phyloP scores from a whole-genome alignment of 2,888 invertebrate species.

The Polia nebulosa region DNA sequence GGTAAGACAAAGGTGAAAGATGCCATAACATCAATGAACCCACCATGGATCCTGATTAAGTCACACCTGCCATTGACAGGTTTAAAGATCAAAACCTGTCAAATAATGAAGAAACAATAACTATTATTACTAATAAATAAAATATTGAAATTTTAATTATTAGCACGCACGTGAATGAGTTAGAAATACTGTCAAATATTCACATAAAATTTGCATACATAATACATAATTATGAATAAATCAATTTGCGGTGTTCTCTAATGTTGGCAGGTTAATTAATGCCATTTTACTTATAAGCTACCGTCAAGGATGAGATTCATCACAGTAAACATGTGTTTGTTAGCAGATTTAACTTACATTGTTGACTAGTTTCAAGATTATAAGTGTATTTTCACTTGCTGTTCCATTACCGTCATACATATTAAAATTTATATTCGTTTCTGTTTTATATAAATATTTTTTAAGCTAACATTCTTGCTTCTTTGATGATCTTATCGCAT shows the following conservation, averaged over 20 bases:
- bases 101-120: slow-evolving; percentile 13
- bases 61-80: slow-evolving; percentile 1
- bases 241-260: slow-evolving; percentile 58
- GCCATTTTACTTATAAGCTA: slow-evolving; percentile 44
- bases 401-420: no score
- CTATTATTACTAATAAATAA: background rate
- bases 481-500: background rate
- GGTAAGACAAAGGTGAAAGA: slow-evolving; percentile 13
- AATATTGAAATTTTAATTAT: no score
- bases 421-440: no score
- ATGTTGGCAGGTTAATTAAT: slow-evolving; percentile 48
- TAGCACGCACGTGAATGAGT: no score
- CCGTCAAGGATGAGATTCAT: slow-evolving; percentile 44
- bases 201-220: slow-evolving; percentile 48
- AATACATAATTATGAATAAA: slow-evolving; percentile 44
- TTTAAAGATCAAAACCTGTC: slow-evolving; percentile 16
- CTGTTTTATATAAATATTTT: background rate
- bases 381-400: background rate
- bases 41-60: background rate
- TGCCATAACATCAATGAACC: slow-evolving; percentile 1
- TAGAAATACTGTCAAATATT: slow-evolving; percentile 21
- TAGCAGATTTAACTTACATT: slow-evolving; percentile 6
- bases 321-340: slow-evolving; percentile 15
- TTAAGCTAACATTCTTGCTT: background rate
- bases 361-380: background rate